Percentiles rank a stretch among this genome's conserved stretches.
phyloP scores from a whole-genome alignment of 2,113 vertebrate species.

The Forbesichthys papilliferus region DNA sequence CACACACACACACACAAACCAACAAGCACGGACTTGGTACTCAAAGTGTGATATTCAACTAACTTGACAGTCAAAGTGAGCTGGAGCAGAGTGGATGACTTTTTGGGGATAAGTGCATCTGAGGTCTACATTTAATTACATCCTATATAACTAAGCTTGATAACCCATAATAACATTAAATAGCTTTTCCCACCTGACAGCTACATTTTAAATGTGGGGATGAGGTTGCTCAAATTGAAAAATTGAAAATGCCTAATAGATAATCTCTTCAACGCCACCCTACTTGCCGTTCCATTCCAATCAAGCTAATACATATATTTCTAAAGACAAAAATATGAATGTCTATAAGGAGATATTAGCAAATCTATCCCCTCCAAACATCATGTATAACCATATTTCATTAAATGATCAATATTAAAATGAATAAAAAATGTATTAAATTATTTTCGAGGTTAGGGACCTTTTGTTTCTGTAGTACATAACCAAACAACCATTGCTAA shows the following conservation, averaged over 20 bases:
- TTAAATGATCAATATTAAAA: too few species aligned
- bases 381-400: too few species aligned
- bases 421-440: too few species aligned
- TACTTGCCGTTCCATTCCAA: conserved; percentile 24
- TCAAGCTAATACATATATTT: conserved; percentile 17
- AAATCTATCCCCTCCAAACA: too few species aligned
- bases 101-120: conserved; percentile 45
- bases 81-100: conserved; percentile 43
- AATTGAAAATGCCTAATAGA: conserved; percentile 26
- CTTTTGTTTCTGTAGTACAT: too few species aligned
- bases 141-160: conserved; percentile 50
- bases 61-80: conserved; percentile 51
- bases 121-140: conserved; percentile 56
- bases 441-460: too few species aligned
- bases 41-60: conserved; percentile 49
- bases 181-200: conserved; percentile 58
- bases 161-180: conserved; percentile 57
- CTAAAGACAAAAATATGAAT: conserved; percentile 1
- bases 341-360: conserved; percentile 13
- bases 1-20: conserved; percentile 13
- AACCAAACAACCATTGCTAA: too few species aligned
- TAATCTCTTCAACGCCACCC: conserved; percentile 29
- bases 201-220: conserved; percentile 41
- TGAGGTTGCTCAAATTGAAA: conserved; percentile 25
- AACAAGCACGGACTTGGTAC: conserved; percentile 2